These are phyloP conservation scores for Pseudoatta argentina DNA, from an alignment of 1,140 invertebrate species.

Conservation along the genomic window DNA sequence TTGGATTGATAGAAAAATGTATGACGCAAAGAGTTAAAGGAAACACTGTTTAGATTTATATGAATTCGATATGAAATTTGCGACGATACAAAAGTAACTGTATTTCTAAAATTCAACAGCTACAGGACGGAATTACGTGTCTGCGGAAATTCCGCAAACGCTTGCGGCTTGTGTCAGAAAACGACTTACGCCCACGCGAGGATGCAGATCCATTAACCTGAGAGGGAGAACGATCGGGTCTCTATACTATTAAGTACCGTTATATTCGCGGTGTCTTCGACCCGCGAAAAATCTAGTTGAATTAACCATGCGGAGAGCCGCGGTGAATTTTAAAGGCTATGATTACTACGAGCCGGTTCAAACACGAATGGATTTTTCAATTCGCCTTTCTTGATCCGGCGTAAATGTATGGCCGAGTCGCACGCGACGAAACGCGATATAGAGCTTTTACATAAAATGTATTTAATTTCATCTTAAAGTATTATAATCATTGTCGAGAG, in stretches of 20 bases:
- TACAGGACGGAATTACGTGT: constrained; percentile 24
- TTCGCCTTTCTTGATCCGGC: constrained; percentile 35
- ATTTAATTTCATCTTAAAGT: not conserved
- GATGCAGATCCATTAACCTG: constrained; percentile 61
- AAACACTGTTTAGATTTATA: not conserved
- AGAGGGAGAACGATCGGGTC: constrained; percentile 59
- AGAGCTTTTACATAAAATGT: constrained; percentile 7
- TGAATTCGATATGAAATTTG: not conserved
- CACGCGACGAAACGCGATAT: constrained; percentile 36
- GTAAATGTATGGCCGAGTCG: not conserved
- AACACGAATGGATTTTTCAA: constrained; percentile 55
- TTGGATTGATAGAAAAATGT: too few relatives aligned
- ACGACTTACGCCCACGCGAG: constrained; percentile 59
- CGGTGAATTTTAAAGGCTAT: constrained; percentile 60
- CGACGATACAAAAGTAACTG: constrained; percentile 9
- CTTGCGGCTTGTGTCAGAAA: constrained; percentile 58
- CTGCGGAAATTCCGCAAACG: constrained; percentile 50
- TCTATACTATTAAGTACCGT: constrained; percentile 62
- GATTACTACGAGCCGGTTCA: constrained; percentile 51
- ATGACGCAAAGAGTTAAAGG: not conserved
- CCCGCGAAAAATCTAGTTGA: constrained; percentile 56
- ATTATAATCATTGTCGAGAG: constrained; percentile 42
- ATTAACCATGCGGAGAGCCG: constrained; percentile 53
- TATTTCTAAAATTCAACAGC: not conserved
- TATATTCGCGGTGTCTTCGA: constrained; percentile 58